Conservation (phyloP, 2,888 invertebrate species). For the Apamea epomidion region DNA sequence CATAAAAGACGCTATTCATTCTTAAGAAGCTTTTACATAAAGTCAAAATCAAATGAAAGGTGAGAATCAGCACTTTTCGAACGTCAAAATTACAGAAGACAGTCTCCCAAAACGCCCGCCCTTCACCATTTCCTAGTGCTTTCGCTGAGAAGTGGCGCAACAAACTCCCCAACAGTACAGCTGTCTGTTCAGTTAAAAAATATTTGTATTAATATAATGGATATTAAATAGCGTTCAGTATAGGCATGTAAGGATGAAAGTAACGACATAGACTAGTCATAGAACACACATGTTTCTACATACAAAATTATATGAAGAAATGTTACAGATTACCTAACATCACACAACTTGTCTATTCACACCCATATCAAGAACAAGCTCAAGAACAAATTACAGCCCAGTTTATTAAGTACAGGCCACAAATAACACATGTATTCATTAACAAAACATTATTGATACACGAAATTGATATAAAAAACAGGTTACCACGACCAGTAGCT, state of each 20-base stretch:
- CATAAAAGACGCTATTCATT: no score
- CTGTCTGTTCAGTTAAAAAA: no score
- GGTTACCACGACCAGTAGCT: conserved; percentile 56
- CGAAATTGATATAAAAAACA: conserved; percentile 51
- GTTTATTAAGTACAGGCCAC: conserved; percentile 46
- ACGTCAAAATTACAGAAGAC: no score
- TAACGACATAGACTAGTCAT: not conserved
- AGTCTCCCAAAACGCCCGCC: no score
- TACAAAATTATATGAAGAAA: not conserved
- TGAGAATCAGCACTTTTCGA: no score
- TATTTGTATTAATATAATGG: no score
- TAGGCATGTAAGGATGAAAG: not conserved
- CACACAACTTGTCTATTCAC: not conserved
- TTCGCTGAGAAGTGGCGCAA: no score
- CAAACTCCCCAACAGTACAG: no score
- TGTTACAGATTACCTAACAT: conserved; percentile 7
- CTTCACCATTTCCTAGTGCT: no score
- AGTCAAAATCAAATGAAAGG: no score
- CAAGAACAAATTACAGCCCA: conserved; percentile 35
- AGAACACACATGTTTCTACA: not conserved
- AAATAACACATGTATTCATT: conserved; percentile 60
- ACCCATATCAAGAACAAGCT: conserved; percentile 19
- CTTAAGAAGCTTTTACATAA: no score
- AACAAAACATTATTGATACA: conserved; percentile 57
- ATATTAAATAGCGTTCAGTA: not conserved